Evolutionary conservation across 2,113 vertebrate genomes (phyloP).

Genomic region (Motacilla alba): DNA sequence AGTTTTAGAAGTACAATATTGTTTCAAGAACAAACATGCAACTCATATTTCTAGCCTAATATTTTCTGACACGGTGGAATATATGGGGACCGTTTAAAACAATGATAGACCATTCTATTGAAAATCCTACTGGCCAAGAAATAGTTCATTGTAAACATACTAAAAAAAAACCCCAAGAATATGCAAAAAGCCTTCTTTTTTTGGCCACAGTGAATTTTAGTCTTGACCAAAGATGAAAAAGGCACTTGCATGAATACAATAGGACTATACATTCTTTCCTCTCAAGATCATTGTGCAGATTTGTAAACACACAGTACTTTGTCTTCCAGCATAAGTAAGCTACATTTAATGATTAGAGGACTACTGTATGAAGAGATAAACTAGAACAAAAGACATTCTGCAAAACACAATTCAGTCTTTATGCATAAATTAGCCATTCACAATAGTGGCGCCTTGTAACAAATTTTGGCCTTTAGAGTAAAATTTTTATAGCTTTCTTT

Average conservation of each 20-base stretch:
- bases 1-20: neutral
- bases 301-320: slow-evolving; percentile 20
- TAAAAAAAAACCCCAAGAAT: neutral
- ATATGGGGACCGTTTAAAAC: neutral
- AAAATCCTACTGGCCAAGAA: neutral
- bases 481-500: neutral
- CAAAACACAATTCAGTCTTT: neutral
- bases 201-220: neutral
- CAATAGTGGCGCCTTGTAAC: neutral
- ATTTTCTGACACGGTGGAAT: neutral
- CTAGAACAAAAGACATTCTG: neutral
- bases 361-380: slow-evolving; percentile 19
- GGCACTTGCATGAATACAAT: neutral
- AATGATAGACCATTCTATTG: neutral
- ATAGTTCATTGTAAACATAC: neutral
- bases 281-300: slow-evolving; percentile 14
- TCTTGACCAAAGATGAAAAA: neutral
- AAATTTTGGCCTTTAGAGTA: neutral
- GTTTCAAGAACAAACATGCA: neutral
- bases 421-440: neutral
- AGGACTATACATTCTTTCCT: slow-evolving; percentile 5
- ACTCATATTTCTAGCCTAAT: neutral
- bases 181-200: neutral
- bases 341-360: neutral
- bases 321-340: slow-evolving; percentile 15